Evolutionary conservation across 1,140 invertebrate genomes (phyloP), one percentile per base, ranked within the genome.

Genomic region (Arion vulgaris): DNA sequence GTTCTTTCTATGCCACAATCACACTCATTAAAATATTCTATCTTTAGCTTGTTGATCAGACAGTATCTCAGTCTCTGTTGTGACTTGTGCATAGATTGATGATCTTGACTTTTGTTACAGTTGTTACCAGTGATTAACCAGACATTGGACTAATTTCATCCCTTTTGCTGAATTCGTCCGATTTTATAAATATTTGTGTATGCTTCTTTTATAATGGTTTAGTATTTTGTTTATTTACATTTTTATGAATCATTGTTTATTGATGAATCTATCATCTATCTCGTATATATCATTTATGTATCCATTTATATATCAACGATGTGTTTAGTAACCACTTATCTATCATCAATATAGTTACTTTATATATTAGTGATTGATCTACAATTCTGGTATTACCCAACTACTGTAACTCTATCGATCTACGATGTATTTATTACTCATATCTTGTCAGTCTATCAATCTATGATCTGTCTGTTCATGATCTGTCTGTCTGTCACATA

Each of bases 251-350:
- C 62, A n/a, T n/a, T 66, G 32, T 66, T 28, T 66, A 66, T 66
- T 2, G 28, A 66, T 66, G n/a, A 15, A 66, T 32, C 62, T 66
- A 66, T 62, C 57, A 66, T 66, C 62, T 66, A 66, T 66, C 62
- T 66, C 28, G 15, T 66, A 66, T 66, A 9, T 66, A 66, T 66
- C 62, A 66, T 66, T 28, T 66, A 66, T 32, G 1, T 66, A 66
- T 66, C 62, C 32, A 66, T 66, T 23, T 66, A 66, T 62, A 9
- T 62, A 62, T 62, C 32, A 36, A n/a, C n/a, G n/a, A n/a, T n/a
- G n/a, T n/a, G n/a, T n/a, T n/a, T n/a, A n/a, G n/a, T n/a, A n/a
- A n/a, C n/a, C n/a, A n/a, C n/a, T n/a, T n/a, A n/a, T n/a, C n/a
- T n/a, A n/a, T n/a, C n/a, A n/a, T n/a, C n/a, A n/a, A n/a, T n/a